Conservation (phyloP, 92 coral and sea anemone species). For the Phenganax subtilis region DNA sequence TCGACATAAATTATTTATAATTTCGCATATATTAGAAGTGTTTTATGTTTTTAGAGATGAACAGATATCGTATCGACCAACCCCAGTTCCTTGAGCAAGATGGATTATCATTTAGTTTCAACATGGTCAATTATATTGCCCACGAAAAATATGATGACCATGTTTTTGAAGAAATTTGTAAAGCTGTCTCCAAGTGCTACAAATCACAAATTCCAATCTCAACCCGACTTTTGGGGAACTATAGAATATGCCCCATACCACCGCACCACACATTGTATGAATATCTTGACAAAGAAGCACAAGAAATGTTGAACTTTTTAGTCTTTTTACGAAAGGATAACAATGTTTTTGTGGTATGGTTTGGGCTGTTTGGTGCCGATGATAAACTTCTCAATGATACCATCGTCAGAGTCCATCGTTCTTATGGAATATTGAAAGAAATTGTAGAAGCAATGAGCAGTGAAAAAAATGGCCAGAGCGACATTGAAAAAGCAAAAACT, state of each 20-base stretch:
- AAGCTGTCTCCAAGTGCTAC: slow-evolving; percentile 17
- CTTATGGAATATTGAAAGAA: neutral
- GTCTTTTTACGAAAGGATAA: neutral
- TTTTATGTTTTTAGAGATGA: neutral
- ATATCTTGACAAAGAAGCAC: slow-evolving; percentile 12
- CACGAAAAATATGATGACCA: slow-evolving; percentile 2
- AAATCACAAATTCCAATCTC: slow-evolving; percentile 12
- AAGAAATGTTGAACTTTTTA: neutral
- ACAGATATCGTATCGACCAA: neutral
- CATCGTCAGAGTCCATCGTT: neutral
- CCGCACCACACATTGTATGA: neutral
- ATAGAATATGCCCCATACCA: neutral
- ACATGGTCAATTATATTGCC: slow-evolving; percentile 15
- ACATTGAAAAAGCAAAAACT: neutral
- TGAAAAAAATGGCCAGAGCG: neutral
- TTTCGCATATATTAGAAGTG: neutral
- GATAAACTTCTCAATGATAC: neutral
- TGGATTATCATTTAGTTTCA: slow-evolving; percentile 7
- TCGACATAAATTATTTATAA: no score
- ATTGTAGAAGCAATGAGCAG: neutral
- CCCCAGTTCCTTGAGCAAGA: neutral
- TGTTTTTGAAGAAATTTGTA: slow-evolving; percentile 31
- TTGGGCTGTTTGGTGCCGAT: slow-evolving; percentile 14
- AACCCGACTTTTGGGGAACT: slow-evolving; percentile 16
- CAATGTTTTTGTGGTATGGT: neutral